Conservation (phyloP, 2,113 vertebrate species). For the Monarcha castaneiventris region DNA sequence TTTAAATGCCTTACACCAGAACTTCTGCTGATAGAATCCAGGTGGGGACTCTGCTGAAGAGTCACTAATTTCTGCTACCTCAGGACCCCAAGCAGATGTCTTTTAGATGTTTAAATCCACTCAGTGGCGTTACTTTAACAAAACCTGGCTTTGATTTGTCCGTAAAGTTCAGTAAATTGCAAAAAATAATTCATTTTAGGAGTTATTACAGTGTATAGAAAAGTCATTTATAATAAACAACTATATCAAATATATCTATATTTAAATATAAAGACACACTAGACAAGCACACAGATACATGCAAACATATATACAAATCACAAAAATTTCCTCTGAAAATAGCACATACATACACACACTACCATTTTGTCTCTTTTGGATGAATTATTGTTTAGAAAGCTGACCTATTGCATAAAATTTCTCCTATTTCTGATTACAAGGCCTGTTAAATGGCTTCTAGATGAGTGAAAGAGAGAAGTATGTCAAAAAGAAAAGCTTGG, state of each 20-base stretch:
- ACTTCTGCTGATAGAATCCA: neutral
- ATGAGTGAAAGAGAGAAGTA: neutral
- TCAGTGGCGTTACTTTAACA: neutral
- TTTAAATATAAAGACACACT: neutral
- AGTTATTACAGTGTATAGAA: neutral
- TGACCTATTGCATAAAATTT: neutral
- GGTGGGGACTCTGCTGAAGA: neutral
- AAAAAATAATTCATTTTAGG: neutral
- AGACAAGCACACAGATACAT: neutral
- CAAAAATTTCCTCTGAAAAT: neutral
- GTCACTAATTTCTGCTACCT: neutral
- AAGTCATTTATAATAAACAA: neutral
- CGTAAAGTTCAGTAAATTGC: neutral
- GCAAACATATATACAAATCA: neutral
- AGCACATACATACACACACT: neutral
- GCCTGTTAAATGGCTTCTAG: constrained; percentile 26
- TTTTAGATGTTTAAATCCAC: neutral
- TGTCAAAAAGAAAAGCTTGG: neutral
- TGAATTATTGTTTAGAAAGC: constrained; percentile 10
- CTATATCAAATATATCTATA: neutral
- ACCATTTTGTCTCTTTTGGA: neutral
- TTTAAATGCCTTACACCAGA: neutral
- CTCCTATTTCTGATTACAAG: neutral
- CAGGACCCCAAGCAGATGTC: neutral
- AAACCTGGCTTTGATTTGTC: neutral